These are phyloP conservation scores for Strongylocentrotus purpuratus DNA, from an alignment of 35 echinoderm and acorn worm species.

Conservation along the genomic window DNA sequence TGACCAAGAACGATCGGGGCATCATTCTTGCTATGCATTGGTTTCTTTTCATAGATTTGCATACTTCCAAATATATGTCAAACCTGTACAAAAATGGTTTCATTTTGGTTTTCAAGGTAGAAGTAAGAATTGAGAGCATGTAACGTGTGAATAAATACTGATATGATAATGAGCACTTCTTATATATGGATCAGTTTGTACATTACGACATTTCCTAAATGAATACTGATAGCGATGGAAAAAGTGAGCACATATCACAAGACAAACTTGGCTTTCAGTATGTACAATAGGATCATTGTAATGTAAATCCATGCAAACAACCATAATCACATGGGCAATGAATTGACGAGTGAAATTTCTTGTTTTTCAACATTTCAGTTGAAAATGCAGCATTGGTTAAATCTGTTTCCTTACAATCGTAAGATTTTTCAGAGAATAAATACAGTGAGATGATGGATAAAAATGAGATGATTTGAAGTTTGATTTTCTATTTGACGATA, in stretches of 20 bases:
- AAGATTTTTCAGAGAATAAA: background rate
- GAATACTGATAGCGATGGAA: background rate
- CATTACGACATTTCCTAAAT: background rate
- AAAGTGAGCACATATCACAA: background rate
- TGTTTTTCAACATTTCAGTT: background rate
- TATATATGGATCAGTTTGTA: background rate
- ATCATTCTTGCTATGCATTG: background rate
- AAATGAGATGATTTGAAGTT: background rate
- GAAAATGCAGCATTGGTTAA: slow-evolving; percentile 23
- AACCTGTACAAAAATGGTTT: background rate
- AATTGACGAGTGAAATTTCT: background rate
- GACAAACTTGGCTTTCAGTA: background rate
- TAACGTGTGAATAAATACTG: background rate
- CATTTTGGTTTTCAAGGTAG: background rate
- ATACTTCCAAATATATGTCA: background rate
- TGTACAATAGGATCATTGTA: background rate
- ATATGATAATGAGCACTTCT: background rate
- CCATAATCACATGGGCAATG: background rate
- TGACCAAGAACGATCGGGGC: background rate
- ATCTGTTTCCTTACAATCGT: background rate
- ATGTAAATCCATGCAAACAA: background rate
- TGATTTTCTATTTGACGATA: background rate
- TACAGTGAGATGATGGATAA: background rate
- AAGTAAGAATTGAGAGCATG: background rate
- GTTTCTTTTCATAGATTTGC: background rate